Conservation (phyloP, 2,797 vertebrate genomes). For the Anniella stebbinsi region DNA sequence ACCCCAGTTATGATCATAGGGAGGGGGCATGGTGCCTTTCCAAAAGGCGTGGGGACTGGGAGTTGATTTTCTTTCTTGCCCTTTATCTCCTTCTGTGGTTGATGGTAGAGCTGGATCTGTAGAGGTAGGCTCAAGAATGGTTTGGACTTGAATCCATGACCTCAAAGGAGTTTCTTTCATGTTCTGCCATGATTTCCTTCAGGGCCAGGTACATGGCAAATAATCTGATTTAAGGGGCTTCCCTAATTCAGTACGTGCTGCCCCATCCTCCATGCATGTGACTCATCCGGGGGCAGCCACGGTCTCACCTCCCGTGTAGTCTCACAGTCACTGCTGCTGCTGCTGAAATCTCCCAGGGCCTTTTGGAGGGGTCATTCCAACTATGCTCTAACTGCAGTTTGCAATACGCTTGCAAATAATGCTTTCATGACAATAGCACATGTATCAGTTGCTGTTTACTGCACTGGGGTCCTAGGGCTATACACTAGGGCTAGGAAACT, state of each 20-base stretch:
- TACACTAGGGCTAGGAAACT: too few relatives aligned
- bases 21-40: not conserved
- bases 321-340: not conserved
- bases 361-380: not conserved
- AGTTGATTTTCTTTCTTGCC: not conserved
- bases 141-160: not conserved
- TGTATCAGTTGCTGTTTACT: too few relatives aligned
- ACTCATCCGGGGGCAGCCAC: not conserved
- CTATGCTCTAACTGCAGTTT: not conserved
- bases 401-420: not conserved
- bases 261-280: too few relatives aligned
- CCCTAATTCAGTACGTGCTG: not conserved
- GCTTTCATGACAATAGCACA: not conserved
- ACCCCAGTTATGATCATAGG: not conserved
- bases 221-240: not conserved
- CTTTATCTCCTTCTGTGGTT: not conserved
- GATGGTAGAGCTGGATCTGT: not conserved
- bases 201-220: not conserved
- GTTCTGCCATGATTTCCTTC: not conserved
- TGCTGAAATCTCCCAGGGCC: not conserved
- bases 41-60: not conserved
- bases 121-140: not conserved
- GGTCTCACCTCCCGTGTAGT: not conserved
- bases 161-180: not conserved
- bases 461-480: too few relatives aligned